Percentiles rank a stretch among this genome's conserved stretches.
Conservation (phyloP, 2,888 invertebrate genomes). For the Spatulosminthurus flaviceps region DNA sequence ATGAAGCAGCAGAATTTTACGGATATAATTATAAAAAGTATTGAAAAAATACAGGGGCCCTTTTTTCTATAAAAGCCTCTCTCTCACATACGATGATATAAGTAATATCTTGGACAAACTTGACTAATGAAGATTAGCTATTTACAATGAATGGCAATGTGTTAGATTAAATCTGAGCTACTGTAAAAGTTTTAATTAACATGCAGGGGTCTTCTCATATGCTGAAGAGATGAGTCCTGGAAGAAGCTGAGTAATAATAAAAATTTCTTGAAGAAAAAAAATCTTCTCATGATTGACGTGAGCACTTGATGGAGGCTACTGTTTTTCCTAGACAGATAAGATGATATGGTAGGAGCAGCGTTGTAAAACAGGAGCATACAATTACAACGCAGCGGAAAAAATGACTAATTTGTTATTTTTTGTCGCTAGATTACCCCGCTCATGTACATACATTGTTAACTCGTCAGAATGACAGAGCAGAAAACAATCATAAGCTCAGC, state of each 20-base stretch:
- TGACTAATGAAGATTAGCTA: too few relatives aligned
- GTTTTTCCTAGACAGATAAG: background rate
- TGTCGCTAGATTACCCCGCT: constrained; percentile 4
- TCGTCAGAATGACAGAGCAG: constrained; percentile 40
- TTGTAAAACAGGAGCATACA: background rate
- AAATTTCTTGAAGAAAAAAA: background rate
- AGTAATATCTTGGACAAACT: too few relatives aligned
- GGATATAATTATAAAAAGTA: too few relatives aligned
- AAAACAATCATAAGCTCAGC: constrained; percentile 34
- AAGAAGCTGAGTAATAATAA: too few relatives aligned
- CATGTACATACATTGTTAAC: constrained; percentile 26
- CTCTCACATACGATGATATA: too few relatives aligned
- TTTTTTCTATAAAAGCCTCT: too few relatives aligned
- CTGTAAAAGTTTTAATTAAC: background rate
- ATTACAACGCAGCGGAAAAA: constrained; percentile 15
- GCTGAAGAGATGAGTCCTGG: background rate
- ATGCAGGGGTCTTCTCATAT: background rate
- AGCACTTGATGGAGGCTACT: constrained; percentile 7
- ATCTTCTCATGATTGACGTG: constrained; percentile 6
- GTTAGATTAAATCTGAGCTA: background rate
- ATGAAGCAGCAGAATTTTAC: too few relatives aligned
- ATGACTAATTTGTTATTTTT: constrained; percentile 13
- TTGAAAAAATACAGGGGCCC: too few relatives aligned
- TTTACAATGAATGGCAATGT: background rate
- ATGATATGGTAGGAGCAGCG: background rate